A percentile compares a stretch with the other conserved stretches of the same genome.
Conservation (phyloP, 2,113 vertebrate species). For the Chinchilla lanigera region DNA sequence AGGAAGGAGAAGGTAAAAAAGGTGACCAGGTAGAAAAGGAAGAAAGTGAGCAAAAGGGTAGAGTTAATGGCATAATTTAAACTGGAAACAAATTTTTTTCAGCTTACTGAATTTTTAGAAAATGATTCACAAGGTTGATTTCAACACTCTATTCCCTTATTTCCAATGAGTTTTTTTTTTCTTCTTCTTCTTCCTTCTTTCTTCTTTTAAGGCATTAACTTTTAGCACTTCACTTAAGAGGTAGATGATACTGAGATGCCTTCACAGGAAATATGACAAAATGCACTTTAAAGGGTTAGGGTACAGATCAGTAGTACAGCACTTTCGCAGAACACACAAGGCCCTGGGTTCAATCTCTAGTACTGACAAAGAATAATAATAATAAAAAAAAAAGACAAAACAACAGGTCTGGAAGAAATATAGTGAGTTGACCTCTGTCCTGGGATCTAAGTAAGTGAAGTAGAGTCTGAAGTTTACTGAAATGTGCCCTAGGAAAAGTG, state of each 20-base stretch:
- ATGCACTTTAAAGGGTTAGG: background rate
- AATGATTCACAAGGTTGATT: background rate
- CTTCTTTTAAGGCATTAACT: background rate
- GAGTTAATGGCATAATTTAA: background rate
- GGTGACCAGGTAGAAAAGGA: background rate
- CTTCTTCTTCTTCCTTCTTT: background rate
- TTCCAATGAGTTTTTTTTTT: background rate
- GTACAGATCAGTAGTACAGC: background rate
- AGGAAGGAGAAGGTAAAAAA: background rate
- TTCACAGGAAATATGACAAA: background rate
- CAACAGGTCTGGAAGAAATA: background rate
- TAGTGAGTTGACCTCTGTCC: background rate
- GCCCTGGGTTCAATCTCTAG: background rate
- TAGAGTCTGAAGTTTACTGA: background rate
- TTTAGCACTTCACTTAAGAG: background rate
- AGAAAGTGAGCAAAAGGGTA: fast-evolving
- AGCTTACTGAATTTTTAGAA: background rate
- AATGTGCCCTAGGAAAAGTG: background rate
- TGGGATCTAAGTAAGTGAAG: background rate
- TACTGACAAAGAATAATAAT: background rate
- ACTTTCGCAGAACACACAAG: background rate
- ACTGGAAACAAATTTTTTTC: background rate
- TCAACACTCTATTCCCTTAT: background rate
- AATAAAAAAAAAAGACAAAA: background rate
- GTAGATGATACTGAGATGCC: background rate